Evolutionary conservation across 2,888 invertebrate genomes (phyloP).

Genomic region (Drosophila gaucha): DNA sequence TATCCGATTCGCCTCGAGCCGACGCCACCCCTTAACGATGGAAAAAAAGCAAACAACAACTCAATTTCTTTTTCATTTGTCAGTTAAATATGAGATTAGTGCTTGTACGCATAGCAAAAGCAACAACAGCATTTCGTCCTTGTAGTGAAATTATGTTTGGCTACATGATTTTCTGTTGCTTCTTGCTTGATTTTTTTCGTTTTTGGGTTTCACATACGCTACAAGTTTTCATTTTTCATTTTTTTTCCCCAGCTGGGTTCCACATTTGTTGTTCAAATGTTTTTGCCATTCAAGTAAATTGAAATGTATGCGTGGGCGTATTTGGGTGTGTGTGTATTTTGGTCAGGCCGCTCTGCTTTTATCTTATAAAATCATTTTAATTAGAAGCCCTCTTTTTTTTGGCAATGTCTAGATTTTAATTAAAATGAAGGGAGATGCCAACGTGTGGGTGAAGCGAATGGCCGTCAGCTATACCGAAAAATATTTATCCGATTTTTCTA

Average conservation of each 20-base stretch:
- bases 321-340: slow-evolving; percentile 11
- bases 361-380: slow-evolving; percentile 68
- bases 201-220: slow-evolving; percentile 29
- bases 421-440: slow-evolving; percentile 24
- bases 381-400: slow-evolving; percentile 47
- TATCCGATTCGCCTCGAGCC: background rate
- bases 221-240: slow-evolving; percentile 32
- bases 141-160: slow-evolving; percentile 49
- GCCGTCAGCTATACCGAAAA: too few relatives aligned
- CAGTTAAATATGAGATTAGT: slow-evolving; percentile 57
- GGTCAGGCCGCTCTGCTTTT: slow-evolving; percentile 28
- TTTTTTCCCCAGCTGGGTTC: slow-evolving; percentile 14
- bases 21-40: background rate
- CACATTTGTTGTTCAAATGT: slow-evolving; percentile 45
- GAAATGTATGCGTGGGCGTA: slow-evolving; percentile 35
- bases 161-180: slow-evolving; percentile 31
- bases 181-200: slow-evolving; percentile 2
- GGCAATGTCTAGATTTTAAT: slow-evolving; percentile 56
- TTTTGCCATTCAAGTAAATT: slow-evolving; percentile 62
- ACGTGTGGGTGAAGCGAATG: background rate
- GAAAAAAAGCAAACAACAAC: background rate
- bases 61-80: slow-evolving; percentile 44
- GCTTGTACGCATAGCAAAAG: slow-evolving; percentile 10
- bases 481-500: too few relatives aligned
- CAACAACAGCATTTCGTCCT: slow-evolving; percentile 11